Evolutionary conservation across 2,797 vertebrate species (phyloP), one percentile per base, ranked within the genome.

Genomic region (Microhierax caerulescens): DNA sequence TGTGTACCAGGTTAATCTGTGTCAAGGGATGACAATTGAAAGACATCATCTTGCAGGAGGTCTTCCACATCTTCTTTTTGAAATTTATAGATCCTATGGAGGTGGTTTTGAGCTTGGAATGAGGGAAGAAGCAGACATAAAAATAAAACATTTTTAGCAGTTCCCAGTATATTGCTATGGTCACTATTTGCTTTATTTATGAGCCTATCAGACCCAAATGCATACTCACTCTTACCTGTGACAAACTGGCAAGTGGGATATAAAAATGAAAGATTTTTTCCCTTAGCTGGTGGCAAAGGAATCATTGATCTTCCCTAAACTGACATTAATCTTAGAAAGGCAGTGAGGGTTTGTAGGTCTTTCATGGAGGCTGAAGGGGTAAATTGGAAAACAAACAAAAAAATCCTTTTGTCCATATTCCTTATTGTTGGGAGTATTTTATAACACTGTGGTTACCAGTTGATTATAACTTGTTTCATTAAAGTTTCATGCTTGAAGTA

Each of bases 241-340:
- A 89, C 95, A 95, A 95, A 96, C 60, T 85, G 89, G 81, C 69
- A 94, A 95, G 93, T 36, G 74, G 69, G 83, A 90, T 88, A 95
- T 82, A 97, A 96, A 95, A 96, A 83, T 87, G 92, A 93, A 92
- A 93, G 57, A 88, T 88, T 77, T 88, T 95, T 95, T 90, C 73
- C 88, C 54, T 84, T 90, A 90, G 79, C 90, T 93, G 51, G 50
- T 92, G 83, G 76, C 89, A 90, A 73, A 95, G 50, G 86, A 93
- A 83, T 76, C 88, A 95, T 90, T 95, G 93, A 95, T 97, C 88
- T 96, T 91, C 59, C 36, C 75, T 94, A 93, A 96, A 95, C 78
- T 80, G 96, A 89, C 76, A 91, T 96, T 88, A 90, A 95, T 97
- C 95, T 95, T 93, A 68, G 30, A 72, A 88, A 95, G 88, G 74